Base-by-base conservation (phyloP, 2,888 invertebrate species). In the Diogma glabrata region DNA sequence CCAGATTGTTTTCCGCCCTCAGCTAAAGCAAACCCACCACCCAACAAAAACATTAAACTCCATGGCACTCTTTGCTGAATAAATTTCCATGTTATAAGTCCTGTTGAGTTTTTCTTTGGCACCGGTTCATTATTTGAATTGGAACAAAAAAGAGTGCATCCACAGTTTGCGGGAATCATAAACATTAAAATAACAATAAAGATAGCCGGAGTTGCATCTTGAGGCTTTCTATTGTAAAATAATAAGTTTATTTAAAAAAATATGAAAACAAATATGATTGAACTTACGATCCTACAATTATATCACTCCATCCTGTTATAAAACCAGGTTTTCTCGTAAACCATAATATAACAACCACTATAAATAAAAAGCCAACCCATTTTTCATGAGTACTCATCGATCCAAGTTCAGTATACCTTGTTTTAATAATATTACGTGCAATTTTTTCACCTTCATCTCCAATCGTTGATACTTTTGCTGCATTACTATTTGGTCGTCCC, bases 1-100 rank as follows among this genome's bases (percentile, higher is more conserved):
- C 85, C 84, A 0, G 89, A 88, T 8, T 72, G 79, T 59, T 84
- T 81, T 59, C 88, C 87, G 54, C 87, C 93, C 55, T 87, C 85
- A 0, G 94, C 92, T 53, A 94, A 75, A 0, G 93, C 92, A 67
- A 93, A 93, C 1, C 93, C 93, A 24, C 93, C 93, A 46, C 92
- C 82, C 49, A 93, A 75, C 48, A 93, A 75, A 61, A 93, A 81
- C 22, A 93, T 78, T 5, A 93, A 76, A 45, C 91, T 89, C 94
- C 94, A 94, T 4, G 92, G 90, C 58, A 92, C 80, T 64, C 87
- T 88, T 50, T 84, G 77, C 62, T 91, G 87, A 22, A 91, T 78
- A 43, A 82, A 82, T 55, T 83, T 82, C 93, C 93, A 94, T 12
- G 84, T 84, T 47, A 92, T 78, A 20, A 91, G 72, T 1, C 85